A percentile compares a stretch with the other conserved stretches of the same genome.
phyloP scores from a whole-genome alignment of 2,888 invertebrate species.

The Lordiphosa andalusiaca region DNA sequence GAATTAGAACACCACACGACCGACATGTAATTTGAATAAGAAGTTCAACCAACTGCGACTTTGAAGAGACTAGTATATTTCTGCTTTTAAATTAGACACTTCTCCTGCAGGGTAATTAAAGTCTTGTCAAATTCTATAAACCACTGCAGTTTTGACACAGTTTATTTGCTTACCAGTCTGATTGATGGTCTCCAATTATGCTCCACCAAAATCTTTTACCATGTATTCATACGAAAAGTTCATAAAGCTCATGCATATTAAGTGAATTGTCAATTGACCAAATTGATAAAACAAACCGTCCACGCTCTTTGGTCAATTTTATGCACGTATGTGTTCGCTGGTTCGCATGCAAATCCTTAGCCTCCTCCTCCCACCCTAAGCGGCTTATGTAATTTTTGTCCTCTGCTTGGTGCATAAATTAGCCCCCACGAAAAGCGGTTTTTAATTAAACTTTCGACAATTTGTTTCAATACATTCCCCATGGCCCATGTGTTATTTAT shows the following conservation, averaged over 20 bases:
- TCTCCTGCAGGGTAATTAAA: too few relatives aligned
- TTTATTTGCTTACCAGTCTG: too few relatives aligned
- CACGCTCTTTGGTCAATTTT: conserved; percentile 63
- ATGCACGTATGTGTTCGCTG: conserved; percentile 28
- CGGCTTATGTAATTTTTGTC: conserved; percentile 44
- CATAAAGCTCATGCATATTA: conserved; percentile 7
- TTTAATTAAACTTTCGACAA: conserved; percentile 64
- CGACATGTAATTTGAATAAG: too few relatives aligned
- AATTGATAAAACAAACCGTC: conserved; percentile 58
- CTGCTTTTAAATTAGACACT: too few relatives aligned
- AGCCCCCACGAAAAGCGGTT: conserved; percentile 28
- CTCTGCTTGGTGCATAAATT: conserved; percentile 29
- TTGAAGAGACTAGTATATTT: too few relatives aligned
- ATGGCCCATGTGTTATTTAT: conserved; percentile 37
- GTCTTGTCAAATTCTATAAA: too few relatives aligned
- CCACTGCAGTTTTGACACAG: too few relatives aligned
- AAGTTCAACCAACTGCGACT: too few relatives aligned
- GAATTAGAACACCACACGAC: too few relatives aligned
- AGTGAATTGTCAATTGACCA: conserved; percentile 48
- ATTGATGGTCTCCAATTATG: too few relatives aligned
- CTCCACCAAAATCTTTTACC: too few relatives aligned
- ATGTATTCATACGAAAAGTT: background rate
- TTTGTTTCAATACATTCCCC: conserved; percentile 37
- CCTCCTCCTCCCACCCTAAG: conserved; percentile 36
- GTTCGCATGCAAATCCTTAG: conserved; percentile 56